Base-by-base conservation (phyloP, 2,797 vertebrate genomes). In the Thripadectes ignobilis region DNA sequence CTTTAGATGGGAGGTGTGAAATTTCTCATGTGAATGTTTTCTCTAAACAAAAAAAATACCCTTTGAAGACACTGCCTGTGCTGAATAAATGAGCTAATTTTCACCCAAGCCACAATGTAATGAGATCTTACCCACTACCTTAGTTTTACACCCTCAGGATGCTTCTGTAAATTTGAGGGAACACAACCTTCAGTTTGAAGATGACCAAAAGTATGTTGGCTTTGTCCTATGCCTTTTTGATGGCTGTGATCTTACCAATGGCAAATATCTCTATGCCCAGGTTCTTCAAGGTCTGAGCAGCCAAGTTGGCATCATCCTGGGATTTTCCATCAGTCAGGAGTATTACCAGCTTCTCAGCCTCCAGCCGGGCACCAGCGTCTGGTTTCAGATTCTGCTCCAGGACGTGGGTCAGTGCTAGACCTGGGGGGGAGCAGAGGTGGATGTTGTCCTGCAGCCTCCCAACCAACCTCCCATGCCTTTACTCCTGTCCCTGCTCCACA, bases 281-380 rank as follows among this genome's bases (percentile, higher is more conserved):
- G 61, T 95, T 98, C 97, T 98, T 99, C 91, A 99, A 97, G 4
- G 96, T 97, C 76, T 87, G 97, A 23, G 99, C 98, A 2, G 98
- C 98, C 6, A 97, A 83, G 8, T 96, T 97, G 75, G 98, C 99
- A 7, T 99, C 98, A 20, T 99, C 99, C 96, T 99, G 99, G 86
- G 99, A 99, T 95, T 99, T 99, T 52, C 99, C 99, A 14, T 99
- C 99, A 0, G 99, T 99, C 97, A 99, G 89, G 22, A 99, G 97
- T 38, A 99, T 89, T 65, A 99, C 91, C 81, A 99, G 91, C 66
- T 98, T 98, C 10, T 98, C 98, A 0, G 97, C 97, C 39, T 97
- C 98, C 4, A 94, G 36, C 43, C 99, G 98, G 1, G 98, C 98
- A 1, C 99, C 99, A 0, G 98, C 98, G 6, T 97, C 97, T 0